Conservation (phyloP, 53 echinoderm and acorn worm genomes). For the Henricia sp. region DNA sequence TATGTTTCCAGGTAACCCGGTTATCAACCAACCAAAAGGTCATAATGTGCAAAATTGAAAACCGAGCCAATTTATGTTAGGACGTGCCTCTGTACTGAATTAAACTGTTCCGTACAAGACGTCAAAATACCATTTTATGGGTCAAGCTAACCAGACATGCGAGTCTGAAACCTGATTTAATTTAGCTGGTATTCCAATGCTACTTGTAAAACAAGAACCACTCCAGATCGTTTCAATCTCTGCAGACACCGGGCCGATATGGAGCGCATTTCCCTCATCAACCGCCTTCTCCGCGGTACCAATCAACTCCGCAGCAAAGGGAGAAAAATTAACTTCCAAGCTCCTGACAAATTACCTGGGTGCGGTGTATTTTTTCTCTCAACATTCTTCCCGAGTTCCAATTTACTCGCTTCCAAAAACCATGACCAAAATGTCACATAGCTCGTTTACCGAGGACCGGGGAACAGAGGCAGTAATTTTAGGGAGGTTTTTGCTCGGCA, state of each 20-base stretch:
- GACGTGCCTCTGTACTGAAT: too few relatives aligned
- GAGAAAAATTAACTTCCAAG: not conserved
- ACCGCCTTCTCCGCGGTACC: not conserved
- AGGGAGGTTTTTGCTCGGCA: not conserved
- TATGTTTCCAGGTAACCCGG: too few relatives aligned
- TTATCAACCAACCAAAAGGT: too few relatives aligned
- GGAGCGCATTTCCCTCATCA: not conserved
- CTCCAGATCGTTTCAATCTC: not conserved
- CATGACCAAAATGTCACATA: not conserved
- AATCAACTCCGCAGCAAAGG: not conserved
- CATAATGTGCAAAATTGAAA: too few relatives aligned
- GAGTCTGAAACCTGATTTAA: conserved; percentile 18
- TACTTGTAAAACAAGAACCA: conserved; percentile 45
- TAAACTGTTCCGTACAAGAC: too few relatives aligned
- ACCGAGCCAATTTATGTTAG: too few relatives aligned
- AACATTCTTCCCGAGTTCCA: conserved; percentile 17
- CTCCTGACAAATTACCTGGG: conserved; percentile 10
- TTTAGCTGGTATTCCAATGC: conserved; percentile 38
- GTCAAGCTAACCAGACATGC: not conserved
- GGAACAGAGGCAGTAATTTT: not conserved
- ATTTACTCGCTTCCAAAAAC: not conserved
- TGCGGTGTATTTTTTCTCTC: conserved; percentile 24
- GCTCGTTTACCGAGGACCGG: not conserved
- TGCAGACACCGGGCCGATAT: not conserved
- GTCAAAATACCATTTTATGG: not conserved